Base-by-base conservation (phyloP, 92 coral and sea anemone species). In the Chrysogorgia sp. region DNA sequence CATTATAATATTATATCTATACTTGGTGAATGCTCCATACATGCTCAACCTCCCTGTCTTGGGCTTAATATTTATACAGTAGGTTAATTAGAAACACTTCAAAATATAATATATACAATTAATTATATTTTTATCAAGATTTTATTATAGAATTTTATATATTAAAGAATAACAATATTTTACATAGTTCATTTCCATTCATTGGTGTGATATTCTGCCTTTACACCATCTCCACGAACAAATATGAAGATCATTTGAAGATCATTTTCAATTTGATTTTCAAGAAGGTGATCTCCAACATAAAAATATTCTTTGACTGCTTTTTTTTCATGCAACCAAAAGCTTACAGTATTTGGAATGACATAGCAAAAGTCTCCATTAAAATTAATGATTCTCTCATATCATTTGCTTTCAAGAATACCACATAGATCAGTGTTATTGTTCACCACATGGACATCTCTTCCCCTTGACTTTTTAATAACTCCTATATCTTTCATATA, bases 201-300 rank as follows among this genome's bases (percentile, higher is more conserved):
- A 14, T 60, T 17, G 21, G n/a, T 61, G n/a, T 61, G 20, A 33
- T 61, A 28, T 13, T 61, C 40, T 25, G 68, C n/a, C 21, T 17
- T 41, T 43, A 31, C 63, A 29, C 77, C 84, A 80, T 80, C 84
- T 67, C 84, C 84, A 17, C 79, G n/a, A 35, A 68, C 82, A 82
- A 75, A 75, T 29, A 20, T 74, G 2, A 82, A 75, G 6, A 82
- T 58, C 10, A 80, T 4, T 1, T 30, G 28, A 3, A 31, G 22
- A 65, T 82, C 76, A 74, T 63, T 82, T 82, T 58, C 67, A 49
- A 75, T 74, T 25, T 75, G 50, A 34, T 52, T 34, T 63, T 47
- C 52, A 0, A 74, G 0, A 13, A 82, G 76, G 2, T 21, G 29
- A 59, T 82, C 74, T 21, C 86, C 86, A 0, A 74, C 74, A 29